These are phyloP conservation scores for Dicycla oo DNA, from an alignment of 2,888 invertebrate species.

Conservation along the genomic window DNA sequence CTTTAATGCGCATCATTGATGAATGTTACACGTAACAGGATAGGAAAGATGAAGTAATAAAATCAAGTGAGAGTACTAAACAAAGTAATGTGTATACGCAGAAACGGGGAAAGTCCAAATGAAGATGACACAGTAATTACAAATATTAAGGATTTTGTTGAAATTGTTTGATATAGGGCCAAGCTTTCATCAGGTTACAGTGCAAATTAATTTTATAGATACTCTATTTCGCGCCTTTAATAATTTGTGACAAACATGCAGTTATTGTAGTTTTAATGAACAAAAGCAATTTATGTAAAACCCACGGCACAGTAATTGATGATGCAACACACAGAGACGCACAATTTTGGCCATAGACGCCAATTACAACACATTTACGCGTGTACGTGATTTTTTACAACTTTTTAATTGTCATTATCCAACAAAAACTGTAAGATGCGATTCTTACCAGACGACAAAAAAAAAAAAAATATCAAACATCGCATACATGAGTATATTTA, in stretches of 20 bases:
- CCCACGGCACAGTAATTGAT: slow-evolving; percentile 43
- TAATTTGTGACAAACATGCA: slow-evolving; percentile 19
- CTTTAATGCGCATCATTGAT: slow-evolving; percentile 30
- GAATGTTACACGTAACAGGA: slow-evolving; percentile 13
- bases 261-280: slow-evolving; percentile 38
- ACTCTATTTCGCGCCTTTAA: slow-evolving; percentile 3
- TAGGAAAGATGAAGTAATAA: slow-evolving; percentile 1
- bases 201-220: neutral
- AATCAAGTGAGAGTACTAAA: neutral
- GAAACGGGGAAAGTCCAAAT: neutral
- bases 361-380: slow-evolving; percentile 47
- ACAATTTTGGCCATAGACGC: slow-evolving; percentile 48
- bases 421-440: neutral
- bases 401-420: slow-evolving; percentile 28
- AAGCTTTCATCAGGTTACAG: neutral
- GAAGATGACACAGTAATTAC: neutral
- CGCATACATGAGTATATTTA: neutral
- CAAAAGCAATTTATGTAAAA: slow-evolving; percentile 51
- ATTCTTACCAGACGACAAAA: neutral
- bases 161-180: too few species aligned
- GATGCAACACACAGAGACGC: slow-evolving; percentile 50
- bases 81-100: neutral
- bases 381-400: slow-evolving; percentile 43
- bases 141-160: neutral
- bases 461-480: neutral